Percentiles rank a stretch among this genome's conserved stretches.
Conservation (phyloP, 1,140 invertebrate species). For the Heterodera schachtii region DNA sequence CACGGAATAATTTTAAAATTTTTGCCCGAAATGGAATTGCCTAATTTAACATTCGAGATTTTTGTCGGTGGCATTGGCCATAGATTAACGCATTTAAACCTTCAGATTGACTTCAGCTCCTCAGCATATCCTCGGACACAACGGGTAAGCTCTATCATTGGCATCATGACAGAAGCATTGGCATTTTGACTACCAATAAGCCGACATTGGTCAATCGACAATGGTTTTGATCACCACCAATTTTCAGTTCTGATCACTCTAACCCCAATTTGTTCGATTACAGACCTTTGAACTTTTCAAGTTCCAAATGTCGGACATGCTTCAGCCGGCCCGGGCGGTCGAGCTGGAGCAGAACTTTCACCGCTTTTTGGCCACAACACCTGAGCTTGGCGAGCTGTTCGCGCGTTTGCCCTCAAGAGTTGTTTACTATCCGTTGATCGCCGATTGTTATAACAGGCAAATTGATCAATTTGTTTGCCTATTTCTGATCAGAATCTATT, state of each 20-base stretch:
- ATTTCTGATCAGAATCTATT: not conserved
- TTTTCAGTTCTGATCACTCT: not conserved
- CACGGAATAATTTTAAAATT: no score
- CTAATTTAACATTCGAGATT: no score
- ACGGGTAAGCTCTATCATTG: constrained; percentile 20
- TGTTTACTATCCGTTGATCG: constrained; percentile 55
- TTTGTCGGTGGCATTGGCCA: no score
- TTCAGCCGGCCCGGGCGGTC: constrained; percentile 15
- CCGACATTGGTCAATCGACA: no score
- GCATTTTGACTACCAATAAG: no score
- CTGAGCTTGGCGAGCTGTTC: constrained; percentile 32
- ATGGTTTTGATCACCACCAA: no score
- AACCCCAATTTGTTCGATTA: not conserved
- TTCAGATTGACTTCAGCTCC: constrained; percentile 6
- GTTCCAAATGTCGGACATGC: constrained; percentile 42
- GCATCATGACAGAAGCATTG: no score
- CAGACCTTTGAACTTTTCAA: constrained; percentile 41
- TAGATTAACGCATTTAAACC: not conserved
- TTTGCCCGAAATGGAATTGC: no score
- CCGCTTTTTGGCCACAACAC: constrained; percentile 22
- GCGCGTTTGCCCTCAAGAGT: constrained; percentile 37
- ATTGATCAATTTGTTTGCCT: not conserved
- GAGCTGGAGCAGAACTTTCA: constrained; percentile 41
- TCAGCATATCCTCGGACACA: not conserved
- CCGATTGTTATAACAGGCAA: constrained; percentile 52